These are phyloP conservation scores for Poecilia gillii DNA, from an alignment of 2,797 vertebrate genomes.

Conservation along the genomic window DNA sequence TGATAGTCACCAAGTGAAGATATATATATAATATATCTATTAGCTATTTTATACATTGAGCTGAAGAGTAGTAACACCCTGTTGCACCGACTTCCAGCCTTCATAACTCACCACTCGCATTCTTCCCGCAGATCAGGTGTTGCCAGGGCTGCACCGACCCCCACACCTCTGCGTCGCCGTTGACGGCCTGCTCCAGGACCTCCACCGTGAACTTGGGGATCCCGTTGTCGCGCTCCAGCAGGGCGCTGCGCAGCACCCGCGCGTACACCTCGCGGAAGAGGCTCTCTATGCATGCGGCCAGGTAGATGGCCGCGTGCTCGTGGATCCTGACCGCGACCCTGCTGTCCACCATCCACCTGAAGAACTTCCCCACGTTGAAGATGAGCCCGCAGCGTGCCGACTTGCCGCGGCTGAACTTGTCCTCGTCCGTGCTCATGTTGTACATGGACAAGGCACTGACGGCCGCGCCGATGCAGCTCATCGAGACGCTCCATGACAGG, in stretches of 20 bases:
- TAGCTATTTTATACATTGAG: background rate
- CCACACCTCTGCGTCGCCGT: constrained; percentile 92
- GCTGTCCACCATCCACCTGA: constrained; percentile 98
- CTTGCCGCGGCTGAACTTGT: constrained; percentile 93
- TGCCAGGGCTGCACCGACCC: constrained; percentile 92
- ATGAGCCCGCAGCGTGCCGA: constrained; percentile 91
- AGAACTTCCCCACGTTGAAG: constrained; percentile 94
- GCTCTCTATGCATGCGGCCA: constrained; percentile 92
- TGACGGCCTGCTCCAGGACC: constrained; percentile 90
- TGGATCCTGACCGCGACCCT: constrained; percentile 91
- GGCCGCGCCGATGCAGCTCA: constrained; percentile 87
- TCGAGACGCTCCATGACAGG: constrained; percentile 90
- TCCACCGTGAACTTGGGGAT: constrained; percentile 86
- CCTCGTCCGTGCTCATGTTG: constrained; percentile 94
- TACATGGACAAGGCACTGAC: constrained; percentile 92
- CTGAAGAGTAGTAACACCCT: constrained; percentile 8
- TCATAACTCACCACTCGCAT: constrained; percentile 89
- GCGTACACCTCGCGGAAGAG: constrained; percentile 91
- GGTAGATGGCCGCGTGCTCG: constrained; percentile 96
- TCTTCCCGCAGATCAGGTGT: constrained; percentile 95
- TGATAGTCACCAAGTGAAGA: background rate
- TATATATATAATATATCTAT: background rate
- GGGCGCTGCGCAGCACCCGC: constrained; percentile 76
- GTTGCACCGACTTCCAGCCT: constrained; percentile 10
- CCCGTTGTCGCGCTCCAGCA: constrained; percentile 83